Evolutionary conservation across 2,888 invertebrate species (phyloP).

Genomic region (Stenichneumon culpator): DNA sequence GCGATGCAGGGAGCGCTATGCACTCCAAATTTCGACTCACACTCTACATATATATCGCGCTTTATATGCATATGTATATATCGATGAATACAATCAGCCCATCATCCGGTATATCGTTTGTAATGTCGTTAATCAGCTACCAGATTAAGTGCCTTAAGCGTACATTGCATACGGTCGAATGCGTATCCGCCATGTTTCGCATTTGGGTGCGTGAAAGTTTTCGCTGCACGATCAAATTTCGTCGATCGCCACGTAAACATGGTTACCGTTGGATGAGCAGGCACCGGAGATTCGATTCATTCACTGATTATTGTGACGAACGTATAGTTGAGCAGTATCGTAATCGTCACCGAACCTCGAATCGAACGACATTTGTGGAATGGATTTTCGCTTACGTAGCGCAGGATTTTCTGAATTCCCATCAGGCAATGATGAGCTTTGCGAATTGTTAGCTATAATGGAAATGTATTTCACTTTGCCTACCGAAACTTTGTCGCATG

Average conservation of each 20-base stretch:
- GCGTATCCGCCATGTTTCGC: slow-evolving; percentile 12
- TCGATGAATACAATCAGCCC: slow-evolving; percentile 22
- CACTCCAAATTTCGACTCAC: slow-evolving; percentile 24
- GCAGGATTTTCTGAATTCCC: background rate
- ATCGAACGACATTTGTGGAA: background rate
- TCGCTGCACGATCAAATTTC: background rate
- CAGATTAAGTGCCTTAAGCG: slow-evolving; percentile 47
- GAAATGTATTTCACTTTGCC: background rate
- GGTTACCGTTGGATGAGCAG: background rate
- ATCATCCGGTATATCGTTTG: slow-evolving; percentile 38
- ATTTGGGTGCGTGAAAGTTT: slow-evolving; percentile 3
- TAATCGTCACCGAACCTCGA: background rate
- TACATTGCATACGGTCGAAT: slow-evolving; percentile 11
- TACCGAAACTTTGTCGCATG: slow-evolving; percentile 9
- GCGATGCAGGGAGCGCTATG: slow-evolving; percentile 14
- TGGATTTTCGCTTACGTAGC: background rate
- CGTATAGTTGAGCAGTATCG: background rate
- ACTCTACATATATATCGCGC: background rate
- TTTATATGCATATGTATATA: slow-evolving; percentile 5
- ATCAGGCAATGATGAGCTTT: slow-evolving; percentile 16
- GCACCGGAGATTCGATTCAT: background rate
- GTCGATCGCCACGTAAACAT: background rate
- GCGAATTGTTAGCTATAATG: background rate
- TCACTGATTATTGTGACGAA: background rate
- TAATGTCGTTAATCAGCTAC: slow-evolving; percentile 42